Conservation (phyloP, 2,888 invertebrate genomes). For the Himalopsyche kuldschensis region DNA sequence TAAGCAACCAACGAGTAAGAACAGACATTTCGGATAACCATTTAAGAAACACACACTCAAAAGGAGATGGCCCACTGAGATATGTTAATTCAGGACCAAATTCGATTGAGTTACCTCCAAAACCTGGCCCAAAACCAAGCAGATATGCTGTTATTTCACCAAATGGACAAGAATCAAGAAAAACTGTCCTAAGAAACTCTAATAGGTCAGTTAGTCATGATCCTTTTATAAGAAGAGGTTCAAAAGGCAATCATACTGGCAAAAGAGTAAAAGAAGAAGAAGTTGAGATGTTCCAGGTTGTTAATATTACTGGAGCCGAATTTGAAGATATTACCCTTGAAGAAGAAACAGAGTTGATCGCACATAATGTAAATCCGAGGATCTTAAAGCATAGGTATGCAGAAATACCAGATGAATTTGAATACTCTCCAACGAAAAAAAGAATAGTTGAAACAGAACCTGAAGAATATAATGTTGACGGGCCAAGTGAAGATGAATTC, state of each 20-base stretch:
- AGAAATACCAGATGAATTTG: slow-evolving; percentile 57
- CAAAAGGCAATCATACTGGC: not conserved
- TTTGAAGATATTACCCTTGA: slow-evolving; percentile 37
- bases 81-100: slow-evolving; percentile 41
- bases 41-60: slow-evolving; percentile 49
- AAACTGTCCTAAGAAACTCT: not conserved
- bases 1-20: slow-evolving; percentile 50
- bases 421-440: slow-evolving; percentile 58
- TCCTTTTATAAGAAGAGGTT: not conserved
- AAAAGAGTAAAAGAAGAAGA: slow-evolving; percentile 48
- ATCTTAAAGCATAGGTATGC: slow-evolving; percentile 57
- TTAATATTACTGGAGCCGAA: slow-evolving; percentile 31
- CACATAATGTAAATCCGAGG: slow-evolving; percentile 36
- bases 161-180: slow-evolving; percentile 32
- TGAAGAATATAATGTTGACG: slow-evolving; percentile 61
- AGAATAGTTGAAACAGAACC: slow-evolving; percentile 54
- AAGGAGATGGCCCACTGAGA: slow-evolving; percentile 41
- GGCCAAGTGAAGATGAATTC: slow-evolving; percentile 56
- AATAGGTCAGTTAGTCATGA: slow-evolving; percentile 44
- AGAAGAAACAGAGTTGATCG: slow-evolving; percentile 39
- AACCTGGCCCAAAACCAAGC: slow-evolving; percentile 58
- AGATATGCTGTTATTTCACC: slow-evolving; percentile 41
- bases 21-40: slow-evolving; percentile 59
- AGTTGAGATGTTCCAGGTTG: slow-evolving; percentile 56
- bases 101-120: slow-evolving; percentile 53